A percentile compares a stretch with the other conserved stretches of the same genome.
Evolutionary conservation across 2,888 invertebrate species (phyloP).

Genomic region (Megalurothrips usitatus): DNA sequence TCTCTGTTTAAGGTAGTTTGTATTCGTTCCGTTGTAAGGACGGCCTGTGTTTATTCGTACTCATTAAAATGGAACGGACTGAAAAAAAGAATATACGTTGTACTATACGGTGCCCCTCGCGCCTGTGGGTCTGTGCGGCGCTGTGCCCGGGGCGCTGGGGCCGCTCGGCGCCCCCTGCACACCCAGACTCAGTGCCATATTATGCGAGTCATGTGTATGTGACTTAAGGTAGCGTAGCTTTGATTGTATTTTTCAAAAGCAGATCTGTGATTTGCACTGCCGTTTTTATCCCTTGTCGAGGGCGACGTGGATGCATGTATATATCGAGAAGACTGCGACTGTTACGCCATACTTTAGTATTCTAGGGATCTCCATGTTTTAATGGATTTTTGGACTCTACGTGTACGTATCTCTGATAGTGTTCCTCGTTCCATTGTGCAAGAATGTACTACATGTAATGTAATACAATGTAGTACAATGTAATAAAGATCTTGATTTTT

Average conservation of each 20-base stretch:
- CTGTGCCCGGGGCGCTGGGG: too few relatives aligned
- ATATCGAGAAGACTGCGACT: background rate
- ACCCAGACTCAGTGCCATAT: background rate
- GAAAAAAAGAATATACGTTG: background rate
- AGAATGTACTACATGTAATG: too few relatives aligned
- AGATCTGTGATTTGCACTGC: constrained; percentile 5
- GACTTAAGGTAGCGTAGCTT: background rate
- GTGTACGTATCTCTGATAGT: too few relatives aligned
- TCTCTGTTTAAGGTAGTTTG: background rate
- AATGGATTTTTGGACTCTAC: background rate
- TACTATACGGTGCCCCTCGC: background rate
- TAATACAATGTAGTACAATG: too few relatives aligned
- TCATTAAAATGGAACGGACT: background rate
- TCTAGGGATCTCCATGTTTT: background rate
- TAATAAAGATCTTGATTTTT: too few relatives aligned
- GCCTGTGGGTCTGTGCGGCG: too few relatives aligned
- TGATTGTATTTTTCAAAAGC: background rate
- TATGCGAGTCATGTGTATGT: background rate
- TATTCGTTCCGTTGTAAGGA: background rate
- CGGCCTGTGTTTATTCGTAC: background rate
- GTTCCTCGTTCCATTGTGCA: too few relatives aligned
- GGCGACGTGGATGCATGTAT: background rate
- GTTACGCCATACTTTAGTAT: background rate
- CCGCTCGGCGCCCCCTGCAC: too few relatives aligned
- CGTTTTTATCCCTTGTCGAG: background rate